Percentiles rank a stretch among this genome's conserved stretches.
phyloP scores from a whole-genome alignment of 2,113 vertebrate species.

The Corapipo altera region DNA sequence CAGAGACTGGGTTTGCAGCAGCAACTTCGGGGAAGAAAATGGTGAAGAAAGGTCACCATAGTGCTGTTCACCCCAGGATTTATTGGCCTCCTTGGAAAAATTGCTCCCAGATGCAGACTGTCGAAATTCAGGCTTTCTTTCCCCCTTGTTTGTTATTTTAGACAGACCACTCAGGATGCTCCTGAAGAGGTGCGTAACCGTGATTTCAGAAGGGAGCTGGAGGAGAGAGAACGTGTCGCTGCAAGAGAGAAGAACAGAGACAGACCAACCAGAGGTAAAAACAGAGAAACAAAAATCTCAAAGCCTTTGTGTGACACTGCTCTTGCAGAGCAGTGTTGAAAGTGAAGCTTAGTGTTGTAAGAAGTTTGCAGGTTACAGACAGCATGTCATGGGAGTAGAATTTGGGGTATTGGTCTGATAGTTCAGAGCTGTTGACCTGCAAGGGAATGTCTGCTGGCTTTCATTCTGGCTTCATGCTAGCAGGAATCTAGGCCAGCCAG shows the following conservation, averaged over 20 bases:
- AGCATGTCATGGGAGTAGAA: background rate
- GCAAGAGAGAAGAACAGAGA: constrained; percentile 92
- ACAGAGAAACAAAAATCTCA: background rate
- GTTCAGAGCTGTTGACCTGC: constrained; percentile 4
- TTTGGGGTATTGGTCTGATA: background rate
- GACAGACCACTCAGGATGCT: constrained; percentile 94
- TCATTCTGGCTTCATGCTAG: background rate
- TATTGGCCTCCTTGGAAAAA: background rate
- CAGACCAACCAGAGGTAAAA: constrained; percentile 87
- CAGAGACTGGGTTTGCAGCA: background rate
- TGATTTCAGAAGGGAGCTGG: constrained; percentile 95
- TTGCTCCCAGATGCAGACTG: background rate
- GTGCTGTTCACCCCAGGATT: background rate
- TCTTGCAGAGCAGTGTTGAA: too few species aligned
- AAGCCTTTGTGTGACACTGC: background rate
- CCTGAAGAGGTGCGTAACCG: constrained; percentile 94
- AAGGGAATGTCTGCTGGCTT: background rate
- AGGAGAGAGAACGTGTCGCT: constrained; percentile 89
- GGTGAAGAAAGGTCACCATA: background rate
- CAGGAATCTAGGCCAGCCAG: background rate
- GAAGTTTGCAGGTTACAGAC: background rate
- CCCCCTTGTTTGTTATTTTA: background rate
- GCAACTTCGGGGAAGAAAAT: background rate
- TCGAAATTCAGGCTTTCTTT: background rate
- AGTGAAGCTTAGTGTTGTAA: background rate